Conservation (phyloP, 2,113 vertebrate genomes). For the Gallinago undulata region DNA sequence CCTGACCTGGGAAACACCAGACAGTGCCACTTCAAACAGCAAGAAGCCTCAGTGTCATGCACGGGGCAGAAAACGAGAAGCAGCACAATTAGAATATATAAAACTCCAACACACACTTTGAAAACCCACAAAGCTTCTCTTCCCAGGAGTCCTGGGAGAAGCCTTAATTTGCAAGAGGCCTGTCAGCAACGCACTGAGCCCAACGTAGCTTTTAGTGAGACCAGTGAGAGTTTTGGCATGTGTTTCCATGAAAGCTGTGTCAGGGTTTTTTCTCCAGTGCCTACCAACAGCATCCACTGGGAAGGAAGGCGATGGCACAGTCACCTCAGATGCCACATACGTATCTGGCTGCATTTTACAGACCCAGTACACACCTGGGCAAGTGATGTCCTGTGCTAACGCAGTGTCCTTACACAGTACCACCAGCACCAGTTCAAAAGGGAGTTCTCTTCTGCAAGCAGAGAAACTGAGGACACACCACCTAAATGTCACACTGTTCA, state of each 20-base stretch:
- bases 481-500: not conserved
- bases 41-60: accelerated
- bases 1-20: not conserved
- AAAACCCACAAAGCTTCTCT: not conserved
- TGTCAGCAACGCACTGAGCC: not conserved
- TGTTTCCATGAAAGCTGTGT: not conserved
- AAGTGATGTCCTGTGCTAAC: not conserved
- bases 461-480: not conserved
- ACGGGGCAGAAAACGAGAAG: not conserved
- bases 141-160: not conserved
- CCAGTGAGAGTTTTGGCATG: not conserved
- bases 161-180: not conserved
- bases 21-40: accelerated
- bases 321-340: not conserved
- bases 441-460: too few species aligned
- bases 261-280: not conserved
- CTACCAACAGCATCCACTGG: not conserved
- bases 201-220: not conserved
- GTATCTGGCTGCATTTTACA: not conserved
- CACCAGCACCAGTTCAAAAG: accelerated
- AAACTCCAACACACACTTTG: not conserved
- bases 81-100: accelerated
- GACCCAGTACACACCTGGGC: not conserved
- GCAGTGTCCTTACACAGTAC: accelerated
- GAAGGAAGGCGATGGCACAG: not conserved